These are phyloP conservation scores for Limnephilus rhombicus DNA, from an alignment of 2,888 invertebrate genomes.

Conservation along the genomic window DNA sequence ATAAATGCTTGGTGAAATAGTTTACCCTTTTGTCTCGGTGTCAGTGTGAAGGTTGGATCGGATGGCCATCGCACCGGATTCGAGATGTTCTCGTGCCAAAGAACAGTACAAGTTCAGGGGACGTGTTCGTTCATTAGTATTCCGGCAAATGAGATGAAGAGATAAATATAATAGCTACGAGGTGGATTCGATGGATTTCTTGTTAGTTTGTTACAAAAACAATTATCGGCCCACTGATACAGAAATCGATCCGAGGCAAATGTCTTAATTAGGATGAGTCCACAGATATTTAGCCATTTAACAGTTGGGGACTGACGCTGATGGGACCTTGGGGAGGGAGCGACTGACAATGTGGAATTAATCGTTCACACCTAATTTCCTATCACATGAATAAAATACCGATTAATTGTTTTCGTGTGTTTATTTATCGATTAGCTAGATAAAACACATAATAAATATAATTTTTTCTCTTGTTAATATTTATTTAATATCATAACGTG, in stretches of 20 bases:
- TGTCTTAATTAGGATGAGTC: constrained; percentile 63
- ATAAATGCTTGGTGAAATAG: background rate
- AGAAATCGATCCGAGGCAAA: constrained; percentile 34
- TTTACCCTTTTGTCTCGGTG: background rate
- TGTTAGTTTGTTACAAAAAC: constrained; percentile 56
- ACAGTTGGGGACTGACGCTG: constrained; percentile 5
- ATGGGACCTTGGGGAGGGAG: background rate
- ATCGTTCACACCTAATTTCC: constrained; percentile 43
- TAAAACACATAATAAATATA: background rate
- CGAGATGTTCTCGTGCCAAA: constrained; percentile 45
- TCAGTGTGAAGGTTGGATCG: background rate
- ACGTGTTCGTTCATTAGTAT: constrained; percentile 64
- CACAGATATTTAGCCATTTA: constrained; percentile 8
- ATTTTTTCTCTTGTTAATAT: background rate
- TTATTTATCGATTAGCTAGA: background rate
- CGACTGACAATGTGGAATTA: constrained; percentile 21
- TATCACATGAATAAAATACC: constrained; percentile 29
- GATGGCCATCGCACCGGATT: constrained; percentile 7
- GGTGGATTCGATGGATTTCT: constrained; percentile 57
- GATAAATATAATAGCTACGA: constrained; percentile 64
- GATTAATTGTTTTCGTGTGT: constrained; percentile 14
- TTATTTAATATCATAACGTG: background rate
- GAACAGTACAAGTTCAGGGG: constrained; percentile 52
- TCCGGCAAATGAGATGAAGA: constrained; percentile 61
- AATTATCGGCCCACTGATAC: constrained; percentile 60